A percentile compares a stretch with the other conserved stretches of the same genome.
phyloP scores from a whole-genome alignment of 2,797 vertebrate species.

The Malurus leucopterus region DNA sequence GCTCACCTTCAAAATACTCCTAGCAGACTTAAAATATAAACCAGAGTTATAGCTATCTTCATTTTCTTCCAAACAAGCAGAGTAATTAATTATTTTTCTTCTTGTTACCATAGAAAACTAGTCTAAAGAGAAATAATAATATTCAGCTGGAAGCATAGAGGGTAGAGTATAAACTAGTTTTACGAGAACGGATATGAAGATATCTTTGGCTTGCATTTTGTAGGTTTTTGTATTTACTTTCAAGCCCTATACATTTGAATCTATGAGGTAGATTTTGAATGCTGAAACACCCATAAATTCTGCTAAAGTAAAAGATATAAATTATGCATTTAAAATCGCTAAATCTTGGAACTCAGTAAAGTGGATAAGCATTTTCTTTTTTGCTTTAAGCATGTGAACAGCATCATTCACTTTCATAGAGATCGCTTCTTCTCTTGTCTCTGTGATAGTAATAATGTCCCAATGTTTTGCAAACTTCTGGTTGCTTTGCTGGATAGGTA shows the following conservation, averaged over 20 bases:
- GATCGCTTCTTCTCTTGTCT: not conserved
- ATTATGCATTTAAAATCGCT: not conserved
- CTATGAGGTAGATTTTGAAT: not conserved
- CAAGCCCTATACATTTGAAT: not conserved
- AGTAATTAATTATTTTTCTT: not conserved
- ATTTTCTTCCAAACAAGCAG: not conserved
- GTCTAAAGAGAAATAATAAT: not conserved
- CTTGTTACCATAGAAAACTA: not conserved
- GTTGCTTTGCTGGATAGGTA: not conserved
- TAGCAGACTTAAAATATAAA: not conserved
- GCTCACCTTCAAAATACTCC: not conserved
- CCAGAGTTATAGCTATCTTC: not conserved
- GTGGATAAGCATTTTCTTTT: not conserved
- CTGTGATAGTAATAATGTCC: not conserved
- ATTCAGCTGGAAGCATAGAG: not conserved
- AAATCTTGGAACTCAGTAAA: not conserved
- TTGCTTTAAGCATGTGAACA: not conserved
- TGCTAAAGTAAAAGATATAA: not conserved
- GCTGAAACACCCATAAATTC: not conserved
- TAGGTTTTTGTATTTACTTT: not conserved
- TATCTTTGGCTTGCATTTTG: not conserved
- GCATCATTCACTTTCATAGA: not conserved
- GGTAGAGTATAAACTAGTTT: not conserved
- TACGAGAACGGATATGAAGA: not conserved
- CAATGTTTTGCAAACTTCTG: not conserved